Base-by-base conservation (phyloP, 2,888 invertebrate genomes). In the Leptura quadrifasciata region DNA sequence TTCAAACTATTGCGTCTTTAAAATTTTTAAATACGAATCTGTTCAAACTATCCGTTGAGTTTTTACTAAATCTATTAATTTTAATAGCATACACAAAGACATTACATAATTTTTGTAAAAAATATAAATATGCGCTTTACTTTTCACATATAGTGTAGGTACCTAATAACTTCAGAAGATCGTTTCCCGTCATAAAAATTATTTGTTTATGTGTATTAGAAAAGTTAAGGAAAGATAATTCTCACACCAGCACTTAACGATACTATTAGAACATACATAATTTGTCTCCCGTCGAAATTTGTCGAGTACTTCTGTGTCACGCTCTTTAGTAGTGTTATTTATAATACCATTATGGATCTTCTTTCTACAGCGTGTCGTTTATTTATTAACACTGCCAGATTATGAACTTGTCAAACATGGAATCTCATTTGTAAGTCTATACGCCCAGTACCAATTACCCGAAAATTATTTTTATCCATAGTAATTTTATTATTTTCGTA, bases 331-430 rank as follows among this genome's bases (percentile, higher is more conserved):
- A 52, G 24, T 17, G 39, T 24, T 54, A 67, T 67, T 67, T 67
- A 67, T 67, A 67, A 24, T 12, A 67, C 65, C 47, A 47, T 67
- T 67, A 67, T 24, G 52, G 65, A 52, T 52, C 65, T 39, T 65
- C 65, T 47, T 65, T 65, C 18, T 39, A 52, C 24, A 24, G 20
- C 54, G 15, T 67, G 47, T 54, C 65, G n/a, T 65, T 65, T 65
- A 65, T 67, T 67, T 67, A 67, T 67, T 52, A 67, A 54, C 65
- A 17, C n/a, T 24, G 27, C 65, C 52, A 54, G 21, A 18, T 65
- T 67, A 54, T 27, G 24, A 52, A 52, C 65, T 67, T 67, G 65
- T 67, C 65, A 24, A 52, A 67, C 65, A 67, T 52, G 1, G n/a
- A 8, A n/a, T 24, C 39, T 52, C 12, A 52, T 67, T 21, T 67